Evolutionary conservation across 2,797 vertebrate genomes (phyloP), one percentile per base, ranked within the genome.

Genomic region (Pseudochromis fuscus): DNA sequence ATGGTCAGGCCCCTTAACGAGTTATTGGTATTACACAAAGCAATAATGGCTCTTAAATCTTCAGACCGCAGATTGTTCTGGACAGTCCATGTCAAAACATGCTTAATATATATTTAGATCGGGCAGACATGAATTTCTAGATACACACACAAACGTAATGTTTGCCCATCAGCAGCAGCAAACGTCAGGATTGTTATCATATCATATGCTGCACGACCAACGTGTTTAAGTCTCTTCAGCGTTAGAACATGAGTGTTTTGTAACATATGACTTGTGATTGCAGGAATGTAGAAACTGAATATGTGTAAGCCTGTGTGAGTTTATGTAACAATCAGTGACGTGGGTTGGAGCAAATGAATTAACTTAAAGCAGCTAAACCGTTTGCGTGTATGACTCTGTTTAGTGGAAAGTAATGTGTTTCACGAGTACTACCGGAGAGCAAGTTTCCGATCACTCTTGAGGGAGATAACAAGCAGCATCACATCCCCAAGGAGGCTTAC

Each of bases 1-100:
- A 84, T n/a, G 67, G 42, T 63, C 28, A 21, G 48, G 50, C 35
- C 38, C 37, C 58, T 72, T 80, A 80, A 77, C 19, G 19, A 75
- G 53, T 68, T 83, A 82, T 88, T 78, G 66, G 35, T 68, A 57
- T 82, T 66, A 72, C 67, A 79, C 52, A 44, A 63, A 73, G 53
- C 57, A 40, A 65, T 88, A 77, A 79, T 52, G 53, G 35, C 67
- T 81, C 23, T 62, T 69, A 67, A 70, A 72, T 81, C 62, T 61
- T 66, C 64, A 62, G 46, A 75, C 40, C 37, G 1, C 62, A 67
- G 24, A 81, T 77, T 71, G 53, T 48, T 49, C 35, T 57, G 45
- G 33, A 65, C 23, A 38, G 52, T 30, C 18, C 48, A 65, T 62
- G 71, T 83, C 76, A 80, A 67, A 81, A 67, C 63, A 71, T 18